Evolutionary conservation across 2,888 invertebrate genomes (phyloP).

Genomic region (Thumatha senex): DNA sequence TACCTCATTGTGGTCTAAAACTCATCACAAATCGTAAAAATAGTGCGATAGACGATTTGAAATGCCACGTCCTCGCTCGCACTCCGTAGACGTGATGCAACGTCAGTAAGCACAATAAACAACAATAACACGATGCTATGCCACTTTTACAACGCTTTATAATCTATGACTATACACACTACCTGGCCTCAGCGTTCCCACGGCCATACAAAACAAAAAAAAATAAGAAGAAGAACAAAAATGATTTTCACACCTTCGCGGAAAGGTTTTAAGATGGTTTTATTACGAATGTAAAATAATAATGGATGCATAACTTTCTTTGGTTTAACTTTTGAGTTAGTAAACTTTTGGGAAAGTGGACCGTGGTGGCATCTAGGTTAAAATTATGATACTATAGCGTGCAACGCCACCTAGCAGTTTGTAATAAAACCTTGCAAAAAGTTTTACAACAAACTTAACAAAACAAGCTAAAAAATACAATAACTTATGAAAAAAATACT

Average conservation of each 20-base stretch:
- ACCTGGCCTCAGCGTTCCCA: slow-evolving; percentile 61
- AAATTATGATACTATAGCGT: too few relatives aligned
- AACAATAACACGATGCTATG: slow-evolving; percentile 37
- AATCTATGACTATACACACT: slow-evolving; percentile 52
- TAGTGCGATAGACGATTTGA: slow-evolving; percentile 26
- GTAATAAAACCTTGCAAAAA: too few relatives aligned
- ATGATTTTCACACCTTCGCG: slow-evolving; percentile 81
- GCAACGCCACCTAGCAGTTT: slow-evolving; percentile 16
- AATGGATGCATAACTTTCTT: slow-evolving; percentile 69
- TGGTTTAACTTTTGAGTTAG: slow-evolving; percentile 19
- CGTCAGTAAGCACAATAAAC: slow-evolving; percentile 38
- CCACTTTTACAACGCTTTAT: slow-evolving; percentile 49
- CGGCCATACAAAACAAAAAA: slow-evolving; percentile 55
- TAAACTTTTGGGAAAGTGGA: slow-evolving; percentile 26
- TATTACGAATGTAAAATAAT: slow-evolving; percentile 77
- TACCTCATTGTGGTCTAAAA: background rate
- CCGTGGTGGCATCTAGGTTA: slow-evolving; percentile 56
- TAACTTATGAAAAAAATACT: too few relatives aligned
- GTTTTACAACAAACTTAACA: too few relatives aligned
- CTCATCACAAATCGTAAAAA: background rate
- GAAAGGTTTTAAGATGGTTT: slow-evolving; percentile 70
- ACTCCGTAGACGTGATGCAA: slow-evolving; percentile 37
- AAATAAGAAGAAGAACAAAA: slow-evolving; percentile 67
- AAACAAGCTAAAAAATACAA: too few relatives aligned
- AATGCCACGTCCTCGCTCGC: slow-evolving; percentile 31